Base-by-base conservation (phyloP, 2,888 invertebrate genomes). In the Heliconius sara region DNA sequence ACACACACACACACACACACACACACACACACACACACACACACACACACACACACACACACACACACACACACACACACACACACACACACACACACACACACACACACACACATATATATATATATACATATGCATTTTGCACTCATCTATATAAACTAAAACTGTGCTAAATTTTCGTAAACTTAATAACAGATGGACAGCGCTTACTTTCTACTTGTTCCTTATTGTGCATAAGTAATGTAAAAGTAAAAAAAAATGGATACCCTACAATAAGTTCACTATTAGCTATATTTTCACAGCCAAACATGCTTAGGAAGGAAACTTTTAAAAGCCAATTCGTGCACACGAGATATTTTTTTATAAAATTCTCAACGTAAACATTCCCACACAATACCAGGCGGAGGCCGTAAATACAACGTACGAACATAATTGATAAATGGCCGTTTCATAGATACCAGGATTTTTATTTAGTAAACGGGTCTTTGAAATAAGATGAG, bases 341-440 rank as follows among this genome's bases (percentile, higher is more conserved):
- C 5, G 16, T 63, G 34, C 43, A 39, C 39, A 68, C 34, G 60
- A 43, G 30, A 66, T 77, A n/a, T 66, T 75, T 13, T 77, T 78
- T 67, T n/a, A 22, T 39, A 13, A 74, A 77, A 63, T 76, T 76
- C 47, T 72, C 43, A 25, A 30, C 19, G 43, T 79, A 81, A 79
- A 81, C 77, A 79, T 81, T 81, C 81, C 77, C 81, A 79, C 70
- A 70, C 79, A 52, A 78, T 80, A 70, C 13, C 73, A 78, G 25
- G 52, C 34, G 43, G 70, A 47, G 47, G 34, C n/a, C 68, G 60
- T 78, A 77, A 77, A 77, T 80, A 68, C 70, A 73, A 73, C 52
- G 78, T 43, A 7, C 25, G 43, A 43, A 57, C 57, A 57, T n/a
- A 78, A 76, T 72, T 80, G 76, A 80, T 80, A 76, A 78, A 80